Evolutionary conservation across 2,888 invertebrate genomes (phyloP), one percentile per base, ranked within the genome.

Genomic region (Spicauda simplicius): DNA sequence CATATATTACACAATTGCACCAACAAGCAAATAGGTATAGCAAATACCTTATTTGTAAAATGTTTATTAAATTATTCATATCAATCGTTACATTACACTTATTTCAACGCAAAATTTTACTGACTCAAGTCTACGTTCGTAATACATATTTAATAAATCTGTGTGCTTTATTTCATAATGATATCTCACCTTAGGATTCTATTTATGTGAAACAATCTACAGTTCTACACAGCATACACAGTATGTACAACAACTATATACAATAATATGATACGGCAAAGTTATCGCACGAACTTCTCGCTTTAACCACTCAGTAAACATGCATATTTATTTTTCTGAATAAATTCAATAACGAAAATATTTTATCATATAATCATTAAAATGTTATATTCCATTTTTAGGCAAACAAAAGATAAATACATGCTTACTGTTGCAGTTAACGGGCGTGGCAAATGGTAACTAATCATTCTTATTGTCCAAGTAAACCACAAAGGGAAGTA

Each of bases 201-300:
- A 89, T 81, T 80, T 83, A 85, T 77, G 80, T 87, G 85, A 87
- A 88, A 88, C 86, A 84, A 86, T 85, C 90, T 91, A 91, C 86
- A 84, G 80, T 81, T 78, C 87, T 89, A 91, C 86, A 86, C 86
- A 83, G 85, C 91, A 91, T 91, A 91, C 90, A 90, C 82, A 88
- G 90, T 91, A 91, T 92, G 90, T 92, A 92, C 92, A 92, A 79
- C 33, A 18, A 60, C 48, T 91, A 91, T 91, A 83, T 90, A 91
- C 90, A 92, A 81, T 80, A 84, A 84, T 84, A 86, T 80, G 83
- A 84, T 77, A 83, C 83, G 84, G 82, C 53, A 52, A 64, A 85
- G 80, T 76, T 79, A 76, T 80, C 76, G 71, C 78, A 78, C 77
- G 76, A 82, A 77, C 71, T 72, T 77, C 78, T 77, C 74, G 77